phyloP scores from a whole-genome alignment of 1,140 invertebrate genomes.

The Lepidurus apus region DNA sequence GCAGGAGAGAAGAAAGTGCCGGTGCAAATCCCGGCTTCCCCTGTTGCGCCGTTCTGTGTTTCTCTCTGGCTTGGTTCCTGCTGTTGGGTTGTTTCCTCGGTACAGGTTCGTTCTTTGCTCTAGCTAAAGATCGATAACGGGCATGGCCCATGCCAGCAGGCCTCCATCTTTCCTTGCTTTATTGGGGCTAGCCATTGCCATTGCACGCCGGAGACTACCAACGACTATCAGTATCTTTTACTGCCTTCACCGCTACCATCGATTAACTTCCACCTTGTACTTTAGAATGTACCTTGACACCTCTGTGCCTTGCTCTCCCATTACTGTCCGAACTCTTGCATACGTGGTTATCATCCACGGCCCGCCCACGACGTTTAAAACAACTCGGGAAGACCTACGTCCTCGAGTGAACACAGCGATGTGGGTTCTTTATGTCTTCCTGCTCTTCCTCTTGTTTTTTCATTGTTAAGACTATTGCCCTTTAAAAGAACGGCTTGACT shows the following conservation, averaged over 20 bases:
- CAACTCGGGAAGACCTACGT: not conserved
- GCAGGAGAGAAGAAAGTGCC: not conserved
- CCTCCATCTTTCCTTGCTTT: conserved; percentile 4
- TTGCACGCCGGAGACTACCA: not conserved
- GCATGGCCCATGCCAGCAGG: conserved; percentile 11
- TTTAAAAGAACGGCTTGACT: no score
- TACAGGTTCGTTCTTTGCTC: conserved; percentile 10
- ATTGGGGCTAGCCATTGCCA: not conserved
- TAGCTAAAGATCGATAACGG: conserved; percentile 17
- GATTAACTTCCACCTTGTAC: conserved; percentile 1
- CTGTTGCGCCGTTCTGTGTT: conserved; percentile 13
- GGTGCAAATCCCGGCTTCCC: not conserved
- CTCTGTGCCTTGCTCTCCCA: not conserved
- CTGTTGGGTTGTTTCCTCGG: conserved; percentile 18
- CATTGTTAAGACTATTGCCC: no score
- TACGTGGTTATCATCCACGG: not conserved
- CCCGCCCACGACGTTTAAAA: not conserved
- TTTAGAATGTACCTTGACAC: not conserved
- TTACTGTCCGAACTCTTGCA: not conserved
- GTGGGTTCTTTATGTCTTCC: not conserved
- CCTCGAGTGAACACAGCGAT: not conserved
- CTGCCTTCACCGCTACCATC: not conserved
- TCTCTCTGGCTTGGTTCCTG: not conserved
- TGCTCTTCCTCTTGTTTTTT: not conserved
- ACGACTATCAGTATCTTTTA: not conserved